Evolutionary conservation across 2,888 invertebrate species (phyloP), one percentile per base, ranked within the genome.

Genomic region (Oscheius sp.): DNA sequence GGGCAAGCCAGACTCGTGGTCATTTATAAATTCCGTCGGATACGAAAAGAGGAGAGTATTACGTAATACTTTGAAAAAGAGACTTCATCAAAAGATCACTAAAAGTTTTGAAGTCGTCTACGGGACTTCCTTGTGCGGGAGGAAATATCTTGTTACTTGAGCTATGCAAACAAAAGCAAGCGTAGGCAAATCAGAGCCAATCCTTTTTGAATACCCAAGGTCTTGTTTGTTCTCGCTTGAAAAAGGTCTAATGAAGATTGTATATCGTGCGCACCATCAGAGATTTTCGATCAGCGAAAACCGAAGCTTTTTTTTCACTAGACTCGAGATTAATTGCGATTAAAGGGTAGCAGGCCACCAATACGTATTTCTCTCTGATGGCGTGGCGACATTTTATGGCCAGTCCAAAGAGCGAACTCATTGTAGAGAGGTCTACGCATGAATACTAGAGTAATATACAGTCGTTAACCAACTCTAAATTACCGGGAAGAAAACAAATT

Each of bases 371-470:
- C 53, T 21, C 21, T 42, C 42, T 42, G 42, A 29, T 10, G 53
- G 53, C 53, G 53, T 53, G n/a, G 53, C 29, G 29, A 29, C 53
- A 53, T 53, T 53, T 53, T 53, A 53, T 53, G 53, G 10, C 50
- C 5, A 58, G 58, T 58, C 29, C 62, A 62, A 62, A 62, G 62
- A 62, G 47, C 63, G 42, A 21, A 2, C 63, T 48, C 2, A n/a
- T 60, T 35, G n/a, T 37, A 60, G 37, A 29, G 53, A 50, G 1
- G 37, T 37, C 37, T 10, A 63, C 48, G 63, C 48, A 63, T 63
- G 48, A 63, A 63, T 63, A 63, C 48, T 63, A 42, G n/a, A 63
- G 47, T 21, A 62, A 62, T 62, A n/a, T 63, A 63, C 4, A 48
- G 33, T 29, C 63, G 2, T 29, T 63, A 47, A 47, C 7, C 47